Conservation (phyloP, 1,140 invertebrate genomes). For the Triops longicaudatus region DNA sequence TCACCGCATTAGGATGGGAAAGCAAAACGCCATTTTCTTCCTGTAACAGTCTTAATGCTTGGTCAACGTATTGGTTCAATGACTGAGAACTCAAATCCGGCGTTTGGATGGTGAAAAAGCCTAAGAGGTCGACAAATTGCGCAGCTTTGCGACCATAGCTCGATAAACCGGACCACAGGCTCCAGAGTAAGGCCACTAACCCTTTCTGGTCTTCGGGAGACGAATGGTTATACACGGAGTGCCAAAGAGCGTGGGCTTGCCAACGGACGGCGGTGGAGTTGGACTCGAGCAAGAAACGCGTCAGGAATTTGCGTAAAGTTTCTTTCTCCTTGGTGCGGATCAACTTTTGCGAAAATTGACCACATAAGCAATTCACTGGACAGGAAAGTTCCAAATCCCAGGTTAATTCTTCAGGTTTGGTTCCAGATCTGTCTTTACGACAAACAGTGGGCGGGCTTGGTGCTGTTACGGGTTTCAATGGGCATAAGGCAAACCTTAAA, state of each 20-base stretch:
- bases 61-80: conserved; percentile 68
- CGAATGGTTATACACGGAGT: conserved; percentile 63
- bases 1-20: conserved; percentile 85
- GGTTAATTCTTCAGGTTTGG: conserved; percentile 38
- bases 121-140: conserved; percentile 92
- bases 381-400: conserved; percentile 24
- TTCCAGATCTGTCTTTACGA: conserved; percentile 29
- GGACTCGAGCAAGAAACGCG: conserved; percentile 85
- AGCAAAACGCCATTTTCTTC: conserved; percentile 78
- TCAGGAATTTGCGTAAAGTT: conserved; percentile 57
- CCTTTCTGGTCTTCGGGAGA: conserved; percentile 62
- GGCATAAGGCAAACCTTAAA: conserved; percentile 75
- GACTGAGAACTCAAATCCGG: conserved; percentile 34
- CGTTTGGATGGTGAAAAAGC: conserved; percentile 81
- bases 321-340: conserved; percentile 21
- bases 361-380: conserved; percentile 22
- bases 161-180: conserved; percentile 80
- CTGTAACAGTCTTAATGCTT: conserved; percentile 72
- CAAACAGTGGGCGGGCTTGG: conserved; percentile 26
- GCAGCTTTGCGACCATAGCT: conserved; percentile 85
- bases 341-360: conserved; percentile 29
- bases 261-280: conserved; percentile 86
- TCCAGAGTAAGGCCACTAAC: conserved; percentile 77
- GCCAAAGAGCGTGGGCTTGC: conserved; percentile 82
- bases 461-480: conserved; percentile 22